Evolutionary conservation across 2,888 invertebrate genomes (phyloP), one percentile per base, ranked within the genome.

Genomic region (Meliscaeva auricollis): DNA sequence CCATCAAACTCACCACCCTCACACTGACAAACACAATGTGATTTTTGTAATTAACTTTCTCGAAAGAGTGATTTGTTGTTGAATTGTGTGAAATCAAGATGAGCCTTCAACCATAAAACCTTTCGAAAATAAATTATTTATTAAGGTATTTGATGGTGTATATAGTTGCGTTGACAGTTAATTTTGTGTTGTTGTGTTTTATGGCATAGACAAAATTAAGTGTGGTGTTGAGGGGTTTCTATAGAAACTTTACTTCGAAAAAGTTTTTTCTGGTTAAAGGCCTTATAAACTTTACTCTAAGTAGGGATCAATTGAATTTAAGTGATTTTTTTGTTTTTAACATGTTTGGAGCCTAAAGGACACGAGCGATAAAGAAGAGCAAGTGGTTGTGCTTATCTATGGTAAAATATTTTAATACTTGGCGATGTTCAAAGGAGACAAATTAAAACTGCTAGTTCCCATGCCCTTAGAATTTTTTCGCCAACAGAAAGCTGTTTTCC

Each of bases 1-100:
- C n/a, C n/a, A 41, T 41, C 13, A 4, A 4, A 2, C 1, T 17
- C 0, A 3, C 26, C n/a, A n/a, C 15, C 1, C 46, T 1, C 3
- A 13, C n/a, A 60, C n/a, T n/a, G n/a, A n/a, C 60, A 15, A 7
- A 44, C 60, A 26, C 22, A 41, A 32, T 30, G n/a, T 7, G 60
- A 41, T 60, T 60, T n/a, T 60, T n/a, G 60, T 60, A 60, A 60
- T 60, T 60, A 41, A 60, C n/a, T 60, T 60, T n/a, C n/a, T 60
- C n/a, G 26, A 2, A 44, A 60, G 26, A 54, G 54, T 54, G 15
- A 32, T 54, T 41, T 41, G 41, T 22, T 60, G 60, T 5, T 26
- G 26, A 26, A 4, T 38, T 58, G 22, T n/a, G n/a, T 13, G 8
- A n/a, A 22, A 58, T 58, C 58, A 38, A 58, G 38, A 41, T 38